These are phyloP conservation scores for Urophycis tenuis DNA, from an alignment of 2,797 vertebrate species.

Conservation along the genomic window DNA sequence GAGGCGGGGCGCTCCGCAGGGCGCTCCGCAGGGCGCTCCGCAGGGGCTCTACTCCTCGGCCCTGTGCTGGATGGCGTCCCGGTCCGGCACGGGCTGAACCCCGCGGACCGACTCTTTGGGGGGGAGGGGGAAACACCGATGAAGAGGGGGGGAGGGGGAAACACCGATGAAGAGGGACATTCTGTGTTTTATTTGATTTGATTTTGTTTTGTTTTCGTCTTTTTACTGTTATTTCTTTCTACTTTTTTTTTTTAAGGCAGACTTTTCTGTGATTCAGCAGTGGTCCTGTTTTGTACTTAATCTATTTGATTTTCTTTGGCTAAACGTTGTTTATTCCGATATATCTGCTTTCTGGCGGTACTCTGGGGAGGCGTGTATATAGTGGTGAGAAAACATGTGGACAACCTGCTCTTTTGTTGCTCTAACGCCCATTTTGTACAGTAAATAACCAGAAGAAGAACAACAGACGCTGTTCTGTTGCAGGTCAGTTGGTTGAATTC, in stretches of 20 bases:
- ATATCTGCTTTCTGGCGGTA: conserved; percentile 60
- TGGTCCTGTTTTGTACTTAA: conserved; percentile 71
- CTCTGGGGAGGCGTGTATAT: conserved; percentile 35
- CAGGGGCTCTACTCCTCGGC: conserved; percentile 55
- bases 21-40: too few species aligned
- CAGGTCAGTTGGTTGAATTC: conserved; percentile 14
- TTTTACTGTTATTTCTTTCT: conserved; percentile 51
- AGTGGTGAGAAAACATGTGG: conserved; percentile 37
- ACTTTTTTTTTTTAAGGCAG: conserved; percentile 40
- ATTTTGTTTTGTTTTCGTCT: conserved; percentile 39
- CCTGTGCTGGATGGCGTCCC: conserved; percentile 55
- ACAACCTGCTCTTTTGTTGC: conserved; percentile 27
- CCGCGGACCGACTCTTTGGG: conserved; percentile 53
- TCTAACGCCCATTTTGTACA: conserved; percentile 38
- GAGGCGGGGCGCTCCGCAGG: conserved; percentile 55
- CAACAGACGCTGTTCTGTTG: conserved; percentile 33
- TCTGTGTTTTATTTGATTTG: conserved; percentile 30
- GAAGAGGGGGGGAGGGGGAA: too few species aligned
- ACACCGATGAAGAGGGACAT: conserved; percentile 57
- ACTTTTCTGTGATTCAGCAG: conserved; percentile 64
- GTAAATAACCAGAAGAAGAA: conserved; percentile 28
- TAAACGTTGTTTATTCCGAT: conserved; percentile 45
- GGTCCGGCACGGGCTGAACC: conserved; percentile 52
- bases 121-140: conserved; percentile 45
- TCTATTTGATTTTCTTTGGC: conserved; percentile 50